phyloP scores from a whole-genome alignment of 1,140 invertebrate genomes.

The Zaprionus davidi region DNA sequence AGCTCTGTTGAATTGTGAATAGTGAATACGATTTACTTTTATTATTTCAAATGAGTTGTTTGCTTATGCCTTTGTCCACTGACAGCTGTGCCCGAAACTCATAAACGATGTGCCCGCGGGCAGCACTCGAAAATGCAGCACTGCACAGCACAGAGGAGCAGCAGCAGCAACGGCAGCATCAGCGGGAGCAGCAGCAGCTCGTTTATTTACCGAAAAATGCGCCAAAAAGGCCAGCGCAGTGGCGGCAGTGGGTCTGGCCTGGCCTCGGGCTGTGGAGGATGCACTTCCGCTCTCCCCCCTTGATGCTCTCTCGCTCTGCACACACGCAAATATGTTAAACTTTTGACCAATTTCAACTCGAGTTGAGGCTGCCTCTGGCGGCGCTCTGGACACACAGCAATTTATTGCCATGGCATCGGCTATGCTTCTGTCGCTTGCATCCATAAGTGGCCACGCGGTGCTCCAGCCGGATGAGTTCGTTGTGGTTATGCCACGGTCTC shows the following conservation, averaged over 20 bases:
- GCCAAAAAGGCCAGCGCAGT: conserved; percentile 46
- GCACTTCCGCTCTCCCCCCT: neutral
- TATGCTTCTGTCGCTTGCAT: conserved; percentile 36
- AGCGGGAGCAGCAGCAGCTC: conserved; percentile 20
- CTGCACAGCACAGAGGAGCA: neutral
- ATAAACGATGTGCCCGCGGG: conserved; percentile 6
- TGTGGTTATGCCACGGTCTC: conserved; percentile 54
- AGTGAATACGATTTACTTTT: conserved; percentile 47
- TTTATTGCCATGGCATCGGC: conserved; percentile 81
- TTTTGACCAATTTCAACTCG: conserved; percentile 82
- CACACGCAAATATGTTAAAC: conserved; percentile 82
- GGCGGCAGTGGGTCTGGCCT: neutral
- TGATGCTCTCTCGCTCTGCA: conserved; percentile 28
- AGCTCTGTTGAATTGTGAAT: conserved; percentile 54
- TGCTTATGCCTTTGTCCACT: conserved; percentile 15
- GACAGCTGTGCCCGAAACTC: conserved; percentile 4
- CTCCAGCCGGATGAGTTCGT: conserved; percentile 51
- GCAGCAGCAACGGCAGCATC: neutral
- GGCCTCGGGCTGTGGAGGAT: neutral
- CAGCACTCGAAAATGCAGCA: conserved; percentile 50
- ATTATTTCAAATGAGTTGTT: conserved; percentile 46
- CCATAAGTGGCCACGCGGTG: conserved; percentile 74
- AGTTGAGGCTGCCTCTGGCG: conserved; percentile 54
- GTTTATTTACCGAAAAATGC: conserved; percentile 69
- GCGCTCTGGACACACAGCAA: conserved; percentile 56